phyloP scores from a whole-genome alignment of 1,140 invertebrate genomes.

The Solenopsis invicta region DNA sequence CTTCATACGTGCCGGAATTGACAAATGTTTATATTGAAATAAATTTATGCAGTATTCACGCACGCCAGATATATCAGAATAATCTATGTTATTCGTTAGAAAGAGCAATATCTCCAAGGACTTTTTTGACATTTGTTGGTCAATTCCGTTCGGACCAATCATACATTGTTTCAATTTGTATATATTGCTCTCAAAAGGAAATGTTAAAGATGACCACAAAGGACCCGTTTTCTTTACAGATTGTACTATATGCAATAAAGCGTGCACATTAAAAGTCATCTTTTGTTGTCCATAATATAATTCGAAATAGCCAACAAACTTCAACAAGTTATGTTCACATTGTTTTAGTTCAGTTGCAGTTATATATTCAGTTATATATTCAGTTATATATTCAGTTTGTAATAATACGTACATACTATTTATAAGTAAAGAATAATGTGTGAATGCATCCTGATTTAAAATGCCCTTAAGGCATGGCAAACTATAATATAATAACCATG shows the following conservation, averaged over 20 bases:
- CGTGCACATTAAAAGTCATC: conserved; percentile 29
- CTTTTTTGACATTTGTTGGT: conserved; percentile 19
- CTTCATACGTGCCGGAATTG: background rate
- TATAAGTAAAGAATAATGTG: conserved; percentile 27
- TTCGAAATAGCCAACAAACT: conserved; percentile 14
- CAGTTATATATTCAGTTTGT: conserved; percentile 31
- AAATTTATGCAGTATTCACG: conserved; percentile 25
- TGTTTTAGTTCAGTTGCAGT: conserved; percentile 19
- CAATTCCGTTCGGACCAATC: conserved; percentile 23
- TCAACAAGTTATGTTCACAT: conserved; percentile 24
- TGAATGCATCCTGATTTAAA: conserved; percentile 39
- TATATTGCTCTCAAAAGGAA: conserved; percentile 28
- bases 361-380: no score
- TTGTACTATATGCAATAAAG: conserved; percentile 23
- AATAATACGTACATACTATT: conserved; percentile 25
- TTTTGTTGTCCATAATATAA: conserved; percentile 9
- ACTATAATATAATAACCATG: conserved; percentile 23
- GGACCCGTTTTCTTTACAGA: conserved; percentile 24
- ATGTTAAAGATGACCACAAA: conserved; percentile 20
- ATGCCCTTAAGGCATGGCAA: conserved; percentile 23
- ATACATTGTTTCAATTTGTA: conserved; percentile 25
- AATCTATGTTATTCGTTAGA: conserved; percentile 25
- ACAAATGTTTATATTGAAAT: conserved; percentile 34
- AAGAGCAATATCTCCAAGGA: conserved; percentile 8
- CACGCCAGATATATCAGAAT: background rate